A percentile compares a stretch with the other conserved stretches of the same genome.
These are phyloP conservation scores for Caiman crocodilus DNA, from an alignment of 2,797 vertebrate species.

Conservation along the genomic window DNA sequence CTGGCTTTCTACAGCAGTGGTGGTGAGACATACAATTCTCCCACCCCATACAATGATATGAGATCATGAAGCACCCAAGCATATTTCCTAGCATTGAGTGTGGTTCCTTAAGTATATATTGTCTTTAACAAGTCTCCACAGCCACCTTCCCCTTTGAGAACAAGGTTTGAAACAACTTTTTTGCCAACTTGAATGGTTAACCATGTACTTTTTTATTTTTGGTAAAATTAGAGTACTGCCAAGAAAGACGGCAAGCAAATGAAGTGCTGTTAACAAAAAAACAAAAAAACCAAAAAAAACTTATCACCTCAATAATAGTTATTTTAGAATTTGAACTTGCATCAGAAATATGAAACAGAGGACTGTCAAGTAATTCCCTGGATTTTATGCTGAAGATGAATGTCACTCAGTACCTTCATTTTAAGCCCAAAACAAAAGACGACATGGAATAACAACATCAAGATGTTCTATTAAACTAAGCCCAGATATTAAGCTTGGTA, in stretches of 20 bases:
- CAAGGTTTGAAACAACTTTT: not conserved
- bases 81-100: not conserved
- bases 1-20: rapidly evolving
- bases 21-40: rapidly evolving
- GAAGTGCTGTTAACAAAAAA: not conserved
- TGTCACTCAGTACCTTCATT: not conserved
- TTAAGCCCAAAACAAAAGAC: not conserved
- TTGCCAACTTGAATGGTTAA: not conserved
- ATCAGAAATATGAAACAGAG: not conserved
- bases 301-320: not conserved
- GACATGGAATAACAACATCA: not conserved
- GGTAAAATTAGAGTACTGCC: not conserved
- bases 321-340: not conserved
- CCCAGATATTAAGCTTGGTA: not conserved
- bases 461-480: not conserved
- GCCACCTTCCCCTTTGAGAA: not conserved
- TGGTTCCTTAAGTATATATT: not conserved
- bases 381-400: not conserved
- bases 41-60: not conserved
- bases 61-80: not conserved
- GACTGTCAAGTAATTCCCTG: not conserved
- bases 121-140: not conserved
- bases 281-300: too few relatives aligned
- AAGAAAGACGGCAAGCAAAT: not conserved
- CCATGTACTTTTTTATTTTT: rapidly evolving